Evolutionary conservation across 2,113 vertebrate species (phyloP).

Genomic region (Agapornis roseicollis): DNA sequence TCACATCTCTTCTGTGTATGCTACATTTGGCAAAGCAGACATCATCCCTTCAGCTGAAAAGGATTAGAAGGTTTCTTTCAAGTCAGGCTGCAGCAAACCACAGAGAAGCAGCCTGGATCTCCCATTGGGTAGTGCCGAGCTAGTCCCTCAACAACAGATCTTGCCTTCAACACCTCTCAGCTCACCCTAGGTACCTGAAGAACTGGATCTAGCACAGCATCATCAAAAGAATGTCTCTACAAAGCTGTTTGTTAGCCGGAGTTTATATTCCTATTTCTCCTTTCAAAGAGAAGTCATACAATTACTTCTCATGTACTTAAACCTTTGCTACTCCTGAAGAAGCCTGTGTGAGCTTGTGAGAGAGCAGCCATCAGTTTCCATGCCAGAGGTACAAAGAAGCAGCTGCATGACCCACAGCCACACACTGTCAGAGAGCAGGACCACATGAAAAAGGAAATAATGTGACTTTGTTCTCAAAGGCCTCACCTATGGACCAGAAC

Average conservation of each 20-base stretch:
- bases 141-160: neutral
- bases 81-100: neutral
- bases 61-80: neutral
- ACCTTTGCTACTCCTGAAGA: neutral
- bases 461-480: neutral
- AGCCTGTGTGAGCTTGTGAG: neutral
- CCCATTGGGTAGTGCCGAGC: neutral
- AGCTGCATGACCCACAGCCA: accelerated
- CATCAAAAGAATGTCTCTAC: neutral
- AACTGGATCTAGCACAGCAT: neutral
- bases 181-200: neutral
- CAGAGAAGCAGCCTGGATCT: neutral
- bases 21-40: neutral
- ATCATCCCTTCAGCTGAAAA: neutral
- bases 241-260: neutral
- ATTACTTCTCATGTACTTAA: neutral
- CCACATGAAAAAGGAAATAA: neutral
- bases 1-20: neutral
- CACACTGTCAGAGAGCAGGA: neutral
- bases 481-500: neutral
- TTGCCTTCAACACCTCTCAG: neutral
- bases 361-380: neutral
- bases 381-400: accelerated
- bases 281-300: neutral
- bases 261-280: neutral